Percentiles rank a stretch among this genome's conserved stretches.
phyloP scores from a whole-genome alignment of 2,113 vertebrate species.

The Chloropsis cyanopogon region DNA sequence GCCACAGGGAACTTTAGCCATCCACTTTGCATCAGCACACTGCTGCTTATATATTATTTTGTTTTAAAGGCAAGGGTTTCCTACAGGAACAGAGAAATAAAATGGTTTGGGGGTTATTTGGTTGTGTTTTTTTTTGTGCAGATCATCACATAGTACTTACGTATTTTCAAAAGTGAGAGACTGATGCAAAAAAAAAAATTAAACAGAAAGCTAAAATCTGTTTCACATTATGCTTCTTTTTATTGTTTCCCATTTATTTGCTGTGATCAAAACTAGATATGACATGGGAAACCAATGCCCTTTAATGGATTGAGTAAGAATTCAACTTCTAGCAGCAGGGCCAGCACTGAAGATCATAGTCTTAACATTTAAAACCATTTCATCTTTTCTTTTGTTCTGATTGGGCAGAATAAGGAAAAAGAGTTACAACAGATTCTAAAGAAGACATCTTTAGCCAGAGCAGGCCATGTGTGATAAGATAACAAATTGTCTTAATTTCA shows the following conservation, averaged over 20 bases:
- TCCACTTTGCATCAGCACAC: not conserved
- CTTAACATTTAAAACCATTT: constrained; percentile 14
- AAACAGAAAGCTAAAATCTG: constrained; percentile 32
- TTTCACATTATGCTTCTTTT: constrained; percentile 42
- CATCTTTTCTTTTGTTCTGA: constrained; percentile 7
- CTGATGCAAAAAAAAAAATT: not conserved
- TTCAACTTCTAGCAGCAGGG: not conserved
- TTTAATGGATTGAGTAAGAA: constrained; percentile 40
- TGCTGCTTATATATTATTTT: not conserved
- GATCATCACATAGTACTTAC: not conserved
- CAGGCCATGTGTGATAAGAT: not conserved
- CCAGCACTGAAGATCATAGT: not conserved
- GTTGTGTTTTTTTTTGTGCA: not conserved
- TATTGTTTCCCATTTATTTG: constrained; percentile 40
- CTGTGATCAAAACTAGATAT: constrained; percentile 49
- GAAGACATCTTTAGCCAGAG: not conserved
- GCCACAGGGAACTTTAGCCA: not conserved
- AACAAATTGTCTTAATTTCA: not conserved
- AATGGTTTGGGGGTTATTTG: not conserved
- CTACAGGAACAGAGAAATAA: not conserved
- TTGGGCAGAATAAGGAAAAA: not conserved
- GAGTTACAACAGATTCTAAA: not conserved
- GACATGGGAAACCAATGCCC: constrained; percentile 43
- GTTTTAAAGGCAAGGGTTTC: not conserved
- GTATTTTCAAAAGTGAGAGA: constrained; percentile 2